Evolutionary conservation across 64 coral and sea anemone species (phyloP), one percentile per base, ranked within the genome.

Genomic region (Pocillopora damicornis): DNA sequence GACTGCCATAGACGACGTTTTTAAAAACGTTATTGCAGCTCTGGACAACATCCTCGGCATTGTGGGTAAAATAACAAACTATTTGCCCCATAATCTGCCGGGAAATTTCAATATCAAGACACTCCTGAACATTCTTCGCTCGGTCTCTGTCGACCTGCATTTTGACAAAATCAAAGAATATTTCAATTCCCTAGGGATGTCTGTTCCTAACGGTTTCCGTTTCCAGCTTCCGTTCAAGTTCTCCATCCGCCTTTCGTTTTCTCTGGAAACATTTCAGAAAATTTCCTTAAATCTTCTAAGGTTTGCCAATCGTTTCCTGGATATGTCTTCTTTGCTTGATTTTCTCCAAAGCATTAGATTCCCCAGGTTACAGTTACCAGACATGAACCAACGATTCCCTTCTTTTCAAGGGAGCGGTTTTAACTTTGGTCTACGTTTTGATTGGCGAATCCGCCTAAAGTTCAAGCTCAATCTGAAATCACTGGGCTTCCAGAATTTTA

Each of bases 361-460:
- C 57, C 95, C 95, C 34, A 64, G 59, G 9, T 80, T 93, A 72
- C 71, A 75, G 14, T 74, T 93, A 4, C 91, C 86, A 58, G 56
- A 76, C 25, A 77, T 93, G 20, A 62, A 82, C 79, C 76, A 5
- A 18, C 74, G 76, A 16, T 80, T 88, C 34, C 86, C 91, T 35
- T 11, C 66, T 13, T 25, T 25, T n/a, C 35, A 15, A 14, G 22
- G 35, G 1, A 76, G 75, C 20, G 15, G 25, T 1, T 91, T 98
- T 76, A 87, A 93, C 13, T 98, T 98, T 81, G 95, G 95, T 6
- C 80, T 98, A 15, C 89, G 81, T 6, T 98, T 98, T 82, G 92
- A 98, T 63, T 98, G 95, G 95, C 90, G 81, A 38, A 83, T 94
- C n/a, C 88, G 78, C n/a, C 76, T 98, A 26, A 86, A 98, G 20